Conservation (phyloP, 2,888 invertebrate genomes). For the Scaptomyza tumidula region DNA sequence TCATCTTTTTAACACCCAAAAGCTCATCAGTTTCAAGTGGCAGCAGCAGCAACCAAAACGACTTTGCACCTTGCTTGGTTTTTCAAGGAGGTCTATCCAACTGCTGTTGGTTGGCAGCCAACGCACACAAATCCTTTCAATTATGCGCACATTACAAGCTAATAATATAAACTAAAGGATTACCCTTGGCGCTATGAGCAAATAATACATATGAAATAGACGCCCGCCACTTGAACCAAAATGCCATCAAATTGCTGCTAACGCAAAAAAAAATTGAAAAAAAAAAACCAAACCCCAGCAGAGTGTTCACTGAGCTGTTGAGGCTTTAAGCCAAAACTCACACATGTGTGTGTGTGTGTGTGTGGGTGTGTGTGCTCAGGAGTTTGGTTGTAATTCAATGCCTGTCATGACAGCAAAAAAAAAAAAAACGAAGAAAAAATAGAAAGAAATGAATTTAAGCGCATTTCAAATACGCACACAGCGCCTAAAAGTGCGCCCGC, state of each 20-base stretch:
- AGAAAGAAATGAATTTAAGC: slow-evolving; percentile 69
- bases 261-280: slow-evolving; percentile 24
- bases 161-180: slow-evolving; percentile 79
- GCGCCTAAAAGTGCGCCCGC: slow-evolving; percentile 62
- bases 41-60: slow-evolving; percentile 20
- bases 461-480: slow-evolving; percentile 70
- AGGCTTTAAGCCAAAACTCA: slow-evolving; percentile 56
- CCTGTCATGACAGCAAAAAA: slow-evolving; percentile 42
- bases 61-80: slow-evolving; percentile 48
- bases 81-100: slow-evolving; percentile 12
- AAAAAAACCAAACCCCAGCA: slow-evolving; percentile 15
- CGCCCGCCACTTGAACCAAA: slow-evolving; percentile 64
- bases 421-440: slow-evolving; percentile 19
- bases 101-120: slow-evolving; percentile 4
- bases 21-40: slow-evolving; percentile 48
- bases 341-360: slow-evolving; percentile 3
- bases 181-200: slow-evolving; percentile 62
- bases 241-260: slow-evolving; percentile 71
- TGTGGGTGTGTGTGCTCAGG: slow-evolving; percentile 20
- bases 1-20: slow-evolving; percentile 22
- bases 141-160: slow-evolving; percentile 76
- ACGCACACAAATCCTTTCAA: slow-evolving; percentile 63
- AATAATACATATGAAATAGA: slow-evolving; percentile 64
- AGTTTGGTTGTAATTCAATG: slow-evolving; percentile 67
- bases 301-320: slow-evolving; percentile 47